A percentile compares a stretch with the other conserved stretches of the same genome.
Conservation (phyloP, 2,888 invertebrate species). For the Osmoderma eremita region DNA sequence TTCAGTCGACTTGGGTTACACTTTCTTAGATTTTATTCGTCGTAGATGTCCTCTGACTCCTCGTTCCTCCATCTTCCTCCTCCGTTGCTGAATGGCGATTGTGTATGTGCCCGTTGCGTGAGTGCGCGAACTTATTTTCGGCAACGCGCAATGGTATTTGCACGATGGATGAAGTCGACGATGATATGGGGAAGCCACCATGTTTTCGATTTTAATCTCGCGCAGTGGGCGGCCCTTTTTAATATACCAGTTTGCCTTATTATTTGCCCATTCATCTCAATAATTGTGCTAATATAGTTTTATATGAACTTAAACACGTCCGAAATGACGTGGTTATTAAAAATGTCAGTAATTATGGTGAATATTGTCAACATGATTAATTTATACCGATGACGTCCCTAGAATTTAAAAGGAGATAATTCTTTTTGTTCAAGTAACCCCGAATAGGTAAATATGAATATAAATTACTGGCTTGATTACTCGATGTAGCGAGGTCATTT, state of each 20-base stretch:
- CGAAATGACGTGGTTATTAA: neutral
- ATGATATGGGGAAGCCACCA: conserved; percentile 46
- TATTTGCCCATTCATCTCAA: conserved; percentile 33
- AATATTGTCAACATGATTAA: neutral
- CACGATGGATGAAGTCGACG: conserved; percentile 44
- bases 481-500: too few relatives aligned
- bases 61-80: neutral
- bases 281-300: conserved; percentile 32
- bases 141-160: conserved; percentile 46
- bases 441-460: too few relatives aligned
- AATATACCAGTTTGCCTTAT: conserved; percentile 28
- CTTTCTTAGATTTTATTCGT: conserved; percentile 20
- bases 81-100: neutral
- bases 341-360: neutral
- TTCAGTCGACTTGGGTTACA: conserved; percentile 26
- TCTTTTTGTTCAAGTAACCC: neutral
- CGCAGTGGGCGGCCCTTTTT: conserved; percentile 45
- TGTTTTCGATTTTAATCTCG: conserved; percentile 45
- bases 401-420: neutral
- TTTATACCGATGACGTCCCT: neutral
- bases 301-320: conserved; percentile 18
- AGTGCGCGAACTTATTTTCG: conserved; percentile 38
- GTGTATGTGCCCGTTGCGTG: conserved; percentile 1
- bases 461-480: too few relatives aligned
- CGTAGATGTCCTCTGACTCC: conserved; percentile 14